Evolutionary conservation across 2,888 invertebrate species (phyloP).

Genomic region (Aphidius colemani): DNA sequence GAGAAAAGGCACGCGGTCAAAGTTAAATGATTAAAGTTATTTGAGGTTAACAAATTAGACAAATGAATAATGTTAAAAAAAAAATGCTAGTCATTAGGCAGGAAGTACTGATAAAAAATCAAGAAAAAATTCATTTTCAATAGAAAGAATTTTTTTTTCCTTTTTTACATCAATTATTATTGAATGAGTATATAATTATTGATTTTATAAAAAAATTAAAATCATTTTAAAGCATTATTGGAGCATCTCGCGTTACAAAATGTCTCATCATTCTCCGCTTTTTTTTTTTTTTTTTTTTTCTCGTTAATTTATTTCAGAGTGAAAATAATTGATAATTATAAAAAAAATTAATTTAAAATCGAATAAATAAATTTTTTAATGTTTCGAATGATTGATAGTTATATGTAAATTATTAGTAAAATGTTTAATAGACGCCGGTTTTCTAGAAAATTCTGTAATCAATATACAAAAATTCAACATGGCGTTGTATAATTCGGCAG

Average conservation of each 20-base stretch:
- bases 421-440: slow-evolving; percentile 29
- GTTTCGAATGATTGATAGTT: background rate
- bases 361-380: background rate
- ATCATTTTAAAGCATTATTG: slow-evolving; percentile 10
- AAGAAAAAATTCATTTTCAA: slow-evolving; percentile 3
- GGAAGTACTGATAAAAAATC: slow-evolving; percentile 12
- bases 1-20: slow-evolving; percentile 25
- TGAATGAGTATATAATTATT: background rate
- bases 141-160: background rate
- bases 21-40: background rate
- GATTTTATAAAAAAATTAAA: slow-evolving; percentile 6
- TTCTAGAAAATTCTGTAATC: slow-evolving; percentile 58
- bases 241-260: slow-evolving; percentile 31
- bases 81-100: slow-evolving; percentile 34
- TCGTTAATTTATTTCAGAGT: slow-evolving; percentile 17
- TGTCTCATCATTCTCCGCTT: slow-evolving; percentile 13
- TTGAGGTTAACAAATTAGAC: slow-evolving; percentile 30
- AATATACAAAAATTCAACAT: slow-evolving; percentile 53
- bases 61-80: slow-evolving; percentile 1
- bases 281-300: background rate
- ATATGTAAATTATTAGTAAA: background rate
- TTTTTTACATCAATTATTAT: background rate
- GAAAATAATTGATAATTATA: background rate
- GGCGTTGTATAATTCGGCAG: slow-evolving; percentile 31
- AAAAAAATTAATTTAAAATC: slow-evolving; percentile 2